A percentile compares a stretch with the other conserved stretches of the same genome.
Conservation (phyloP, 2,113 vertebrate genomes). For the human region DNA sequence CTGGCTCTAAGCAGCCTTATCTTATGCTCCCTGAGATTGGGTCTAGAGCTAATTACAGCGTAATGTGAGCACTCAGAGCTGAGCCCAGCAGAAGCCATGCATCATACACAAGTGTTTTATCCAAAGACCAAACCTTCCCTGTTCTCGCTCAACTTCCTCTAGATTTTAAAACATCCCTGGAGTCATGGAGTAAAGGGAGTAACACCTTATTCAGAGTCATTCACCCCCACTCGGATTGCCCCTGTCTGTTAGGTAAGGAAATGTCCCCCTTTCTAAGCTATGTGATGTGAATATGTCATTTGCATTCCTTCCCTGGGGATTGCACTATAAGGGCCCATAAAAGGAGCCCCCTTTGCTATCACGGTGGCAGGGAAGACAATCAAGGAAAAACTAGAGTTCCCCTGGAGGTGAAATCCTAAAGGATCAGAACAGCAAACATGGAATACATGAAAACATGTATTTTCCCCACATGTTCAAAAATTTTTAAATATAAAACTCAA, state of each 20-base stretch:
- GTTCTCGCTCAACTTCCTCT: not conserved
- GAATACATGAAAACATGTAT: not conserved
- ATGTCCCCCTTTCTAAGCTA: not conserved
- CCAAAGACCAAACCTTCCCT: not conserved
- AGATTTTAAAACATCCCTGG: not conserved
- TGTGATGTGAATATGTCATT: not conserved
- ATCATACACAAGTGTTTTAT: not conserved
- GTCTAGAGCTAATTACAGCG: not conserved
- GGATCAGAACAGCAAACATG: not conserved
- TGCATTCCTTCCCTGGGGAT: not conserved
- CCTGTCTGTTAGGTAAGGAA: not conserved
- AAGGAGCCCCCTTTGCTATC: not conserved
- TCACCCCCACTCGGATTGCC: not conserved
- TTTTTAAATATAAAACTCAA: not conserved
- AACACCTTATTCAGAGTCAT: not conserved
- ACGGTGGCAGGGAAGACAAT: not conserved
- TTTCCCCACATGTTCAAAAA: not conserved
- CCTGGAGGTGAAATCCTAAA: not conserved
- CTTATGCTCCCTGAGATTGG: not conserved
- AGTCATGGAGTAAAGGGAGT: not conserved
- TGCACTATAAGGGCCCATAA: not conserved
- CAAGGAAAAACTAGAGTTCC: not conserved
- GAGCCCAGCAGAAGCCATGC: accelerated
- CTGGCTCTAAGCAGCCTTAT: constrained; percentile 44
- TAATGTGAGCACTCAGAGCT: not conserved